Base-by-base conservation (phyloP, 1,140 invertebrate species). In the Ctenoplectra terminalis region DNA sequence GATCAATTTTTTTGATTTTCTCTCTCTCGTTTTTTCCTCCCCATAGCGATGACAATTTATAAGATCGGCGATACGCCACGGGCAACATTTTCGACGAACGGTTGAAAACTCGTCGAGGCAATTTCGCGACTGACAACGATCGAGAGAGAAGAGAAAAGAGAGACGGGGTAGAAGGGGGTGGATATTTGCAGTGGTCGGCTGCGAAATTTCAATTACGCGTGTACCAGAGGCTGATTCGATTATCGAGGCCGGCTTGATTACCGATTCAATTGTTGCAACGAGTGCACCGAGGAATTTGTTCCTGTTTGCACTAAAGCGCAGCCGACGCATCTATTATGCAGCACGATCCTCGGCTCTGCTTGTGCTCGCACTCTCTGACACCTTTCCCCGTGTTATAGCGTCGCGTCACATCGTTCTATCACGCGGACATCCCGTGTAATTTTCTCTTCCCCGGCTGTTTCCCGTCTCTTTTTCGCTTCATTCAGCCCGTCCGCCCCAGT, bases 221-320 rank as follows among this genome's bases (percentile, higher is more conserved):
- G 78, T 84, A 86, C 80, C 83, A 82, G 80, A 43, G 40, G 71
- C 81, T 82, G 89, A 92, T 89, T 91, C 85, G 89, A 91, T 91
- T 91, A 91, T 90, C 85, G 81, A 81, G 76, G 58, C 75, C 83
- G 84, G 90, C 86, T 92, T 92, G 91, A 92, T 92, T 92, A 92
- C 90, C 90, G 91, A 91, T 92, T 92, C 90, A 91, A 92, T 92
- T 92, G 90, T 92, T 92, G 86, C 88, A 87, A 91, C 86, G 90
- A 90, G 90, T 87, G 85, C 88, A 80, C 79, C 85, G 85, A 86
- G 88, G 83, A 86, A 88, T 88, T 86, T 76, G 83, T 88, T 88
- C 81, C 83, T 86, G 81, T 88, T 88, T 88, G 83, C 84, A 63
- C 74, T 78, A 83, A 67, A 80, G 56, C 81, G 77, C 87, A 85